A percentile compares a stretch with the other conserved stretches of the same genome.
These are phyloP conservation scores for Oxyteleia sp. DNA, from an alignment of 2,888 invertebrate genomes.

Conservation along the genomic window DNA sequence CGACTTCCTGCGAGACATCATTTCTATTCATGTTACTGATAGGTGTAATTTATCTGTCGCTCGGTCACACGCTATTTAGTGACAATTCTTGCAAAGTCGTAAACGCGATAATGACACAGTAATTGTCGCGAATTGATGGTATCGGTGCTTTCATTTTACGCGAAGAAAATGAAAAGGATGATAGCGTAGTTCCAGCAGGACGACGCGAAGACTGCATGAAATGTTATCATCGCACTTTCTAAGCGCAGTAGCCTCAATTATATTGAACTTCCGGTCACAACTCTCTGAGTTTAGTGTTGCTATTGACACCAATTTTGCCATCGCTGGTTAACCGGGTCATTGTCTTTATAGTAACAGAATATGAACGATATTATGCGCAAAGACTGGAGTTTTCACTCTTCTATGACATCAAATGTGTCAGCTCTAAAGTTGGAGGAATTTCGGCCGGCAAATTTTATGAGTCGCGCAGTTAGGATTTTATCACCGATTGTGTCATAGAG, in stretches of 20 bases:
- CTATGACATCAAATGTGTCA: slow-evolving; percentile 28
- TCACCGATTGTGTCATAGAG: not conserved
- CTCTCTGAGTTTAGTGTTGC: slow-evolving; percentile 55
- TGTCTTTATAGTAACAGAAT: slow-evolving; percentile 65
- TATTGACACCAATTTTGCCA: slow-evolving; percentile 70
- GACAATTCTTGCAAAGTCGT: slow-evolving; percentile 26
- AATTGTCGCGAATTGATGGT: slow-evolving; percentile 20
- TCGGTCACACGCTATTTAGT: slow-evolving; percentile 11
- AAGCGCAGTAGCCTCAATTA: slow-evolving; percentile 61
- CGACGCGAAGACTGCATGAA: slow-evolving; percentile 36
- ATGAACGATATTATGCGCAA: slow-evolving; percentile 35
- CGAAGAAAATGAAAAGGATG: slow-evolving; percentile 52
- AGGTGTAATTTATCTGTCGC: slow-evolving; percentile 17
- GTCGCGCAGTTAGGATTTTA: not conserved
- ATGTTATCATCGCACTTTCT: slow-evolving; percentile 70
- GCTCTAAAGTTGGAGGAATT: slow-evolving; percentile 4
- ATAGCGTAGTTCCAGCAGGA: slow-evolving; percentile 32
- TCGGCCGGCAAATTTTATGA: not conserved
- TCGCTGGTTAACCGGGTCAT: slow-evolving; percentile 69
- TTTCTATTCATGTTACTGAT: not conserved
- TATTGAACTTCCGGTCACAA: slow-evolving; percentile 65
- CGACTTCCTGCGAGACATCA: not conserved
- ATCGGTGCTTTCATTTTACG: slow-evolving; percentile 46
- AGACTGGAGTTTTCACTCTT: slow-evolving; percentile 13
- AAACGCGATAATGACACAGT: slow-evolving; percentile 26